A percentile compares a stretch with the other conserved stretches of the same genome.
These are phyloP conservation scores for Neuroterus valhalla DNA, from an alignment of 1,140 invertebrate genomes.

Conservation along the genomic window DNA sequence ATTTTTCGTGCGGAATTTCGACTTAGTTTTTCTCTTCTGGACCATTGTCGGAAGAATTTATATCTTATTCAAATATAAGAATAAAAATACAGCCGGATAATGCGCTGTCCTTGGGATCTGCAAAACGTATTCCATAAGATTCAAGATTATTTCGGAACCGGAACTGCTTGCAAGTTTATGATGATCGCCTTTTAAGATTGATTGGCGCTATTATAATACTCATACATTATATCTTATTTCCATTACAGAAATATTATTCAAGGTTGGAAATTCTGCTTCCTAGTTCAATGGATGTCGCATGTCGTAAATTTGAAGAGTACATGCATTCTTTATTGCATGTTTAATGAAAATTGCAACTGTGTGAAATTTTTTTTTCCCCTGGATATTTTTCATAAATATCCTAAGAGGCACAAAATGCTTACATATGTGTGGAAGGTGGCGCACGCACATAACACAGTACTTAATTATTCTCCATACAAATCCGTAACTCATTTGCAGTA, in stretches of 20 bases:
- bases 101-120: background rate
- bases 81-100: background rate
- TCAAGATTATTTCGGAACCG: background rate
- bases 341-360: too few species aligned
- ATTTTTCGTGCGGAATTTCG: too few species aligned
- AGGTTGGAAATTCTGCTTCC: background rate
- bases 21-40: too few species aligned
- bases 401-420: too few species aligned
- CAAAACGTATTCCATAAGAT: background rate
- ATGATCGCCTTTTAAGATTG: background rate
- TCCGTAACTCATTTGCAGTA: background rate
- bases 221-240: background rate
- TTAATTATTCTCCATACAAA: background rate
- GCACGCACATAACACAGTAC: background rate
- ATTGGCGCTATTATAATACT: constrained; percentile 4
- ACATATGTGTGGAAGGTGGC: too few species aligned
- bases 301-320: background rate
- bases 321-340: background rate
- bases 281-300: background rate
- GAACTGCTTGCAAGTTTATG: background rate
- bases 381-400: too few species aligned
- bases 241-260: background rate
- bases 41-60: too few species aligned
- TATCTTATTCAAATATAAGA: background rate
- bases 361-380: too few species aligned